Conservation (phyloP, 2,888 invertebrate genomes). For the Nyleta sp. region DNA sequence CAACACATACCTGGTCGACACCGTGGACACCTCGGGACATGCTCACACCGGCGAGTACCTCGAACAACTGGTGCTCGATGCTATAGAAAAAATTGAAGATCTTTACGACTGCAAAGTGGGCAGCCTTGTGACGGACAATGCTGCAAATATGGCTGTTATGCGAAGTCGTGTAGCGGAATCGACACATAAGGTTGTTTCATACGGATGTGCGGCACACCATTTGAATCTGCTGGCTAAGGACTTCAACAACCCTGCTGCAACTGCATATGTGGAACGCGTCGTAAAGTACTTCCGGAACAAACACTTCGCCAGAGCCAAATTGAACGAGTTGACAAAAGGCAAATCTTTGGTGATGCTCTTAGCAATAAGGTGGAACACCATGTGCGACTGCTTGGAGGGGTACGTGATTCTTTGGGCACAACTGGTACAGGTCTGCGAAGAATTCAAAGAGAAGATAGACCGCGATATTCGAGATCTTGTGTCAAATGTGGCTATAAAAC, state of each 20-base stretch:
- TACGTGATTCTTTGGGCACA: conserved; percentile 13
- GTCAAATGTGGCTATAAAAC: conserved; percentile 10
- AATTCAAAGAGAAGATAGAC: conserved; percentile 19
- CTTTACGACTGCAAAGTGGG: conserved; percentile 26
- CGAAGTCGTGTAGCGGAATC: conserved; percentile 16
- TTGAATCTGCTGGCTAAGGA: conserved; percentile 41
- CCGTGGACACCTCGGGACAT: conserved; percentile 43
- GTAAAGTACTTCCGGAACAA: conserved; percentile 39
- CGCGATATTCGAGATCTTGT: conserved; percentile 21
- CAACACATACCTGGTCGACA: conserved; percentile 39
- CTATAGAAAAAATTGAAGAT: conserved; percentile 27
- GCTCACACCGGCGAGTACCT: conserved; percentile 41
- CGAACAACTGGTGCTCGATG: conserved; percentile 34
- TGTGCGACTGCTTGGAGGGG: conserved; percentile 21
- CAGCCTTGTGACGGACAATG: conserved; percentile 38
- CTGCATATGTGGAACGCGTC: conserved; percentile 8
- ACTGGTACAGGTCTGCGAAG: conserved; percentile 19
- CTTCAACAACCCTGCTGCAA: conserved; percentile 30
- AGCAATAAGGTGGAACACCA: conserved; percentile 31
- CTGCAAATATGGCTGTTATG: conserved; percentile 25
- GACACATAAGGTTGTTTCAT: conserved; percentile 14
- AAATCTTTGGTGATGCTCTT: conserved; percentile 18
- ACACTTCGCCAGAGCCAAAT: conserved; percentile 30
- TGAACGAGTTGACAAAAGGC: conserved; percentile 7
- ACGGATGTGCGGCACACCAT: conserved; percentile 35